A percentile compares a stretch with the other conserved stretches of the same genome.
Conservation (phyloP, 2,888 invertebrate genomes). For the Physocephala rufipes region DNA sequence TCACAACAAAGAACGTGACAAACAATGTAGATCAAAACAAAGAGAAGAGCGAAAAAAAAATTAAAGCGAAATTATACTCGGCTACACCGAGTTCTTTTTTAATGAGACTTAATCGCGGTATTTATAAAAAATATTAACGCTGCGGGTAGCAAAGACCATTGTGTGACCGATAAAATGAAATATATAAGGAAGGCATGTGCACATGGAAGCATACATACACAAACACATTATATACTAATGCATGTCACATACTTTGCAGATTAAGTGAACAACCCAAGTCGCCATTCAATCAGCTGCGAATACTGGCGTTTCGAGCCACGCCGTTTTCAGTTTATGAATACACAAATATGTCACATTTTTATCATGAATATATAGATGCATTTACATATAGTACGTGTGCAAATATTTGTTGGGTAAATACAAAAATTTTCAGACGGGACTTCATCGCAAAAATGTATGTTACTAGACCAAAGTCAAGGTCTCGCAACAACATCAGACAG, state of each 20-base stretch:
- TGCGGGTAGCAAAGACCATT: neutral
- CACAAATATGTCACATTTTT: neutral
- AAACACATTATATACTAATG: neutral
- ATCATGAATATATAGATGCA: too few relatives aligned
- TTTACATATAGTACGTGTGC: neutral
- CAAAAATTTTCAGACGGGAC: neutral
- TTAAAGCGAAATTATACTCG: neutral
- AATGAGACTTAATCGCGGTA: conserved; percentile 3
- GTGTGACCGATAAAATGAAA: conserved; percentile 9
- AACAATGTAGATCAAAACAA: too few relatives aligned
- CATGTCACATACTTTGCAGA: neutral
- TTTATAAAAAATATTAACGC: conserved; percentile 2
- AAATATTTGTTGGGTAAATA: neutral
- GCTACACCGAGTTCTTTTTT: neutral
- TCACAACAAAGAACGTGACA: conserved; percentile 25
- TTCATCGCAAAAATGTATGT: neutral
- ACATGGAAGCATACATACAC: neutral
- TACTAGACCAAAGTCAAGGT: conserved; percentile 41
- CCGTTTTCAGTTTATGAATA: neutral
- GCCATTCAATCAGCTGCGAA: too few relatives aligned
- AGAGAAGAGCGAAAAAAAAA: too few relatives aligned
- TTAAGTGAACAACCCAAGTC: too few relatives aligned
- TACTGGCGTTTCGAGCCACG: too few relatives aligned
- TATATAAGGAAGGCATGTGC: neutral
- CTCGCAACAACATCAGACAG: too few relatives aligned